A percentile compares a stretch with the other conserved stretches of the same genome.
These are phyloP conservation scores for Melanogrammus aeglefinus DNA, from an alignment of 2,797 vertebrate genomes.

Conservation along the genomic window DNA sequence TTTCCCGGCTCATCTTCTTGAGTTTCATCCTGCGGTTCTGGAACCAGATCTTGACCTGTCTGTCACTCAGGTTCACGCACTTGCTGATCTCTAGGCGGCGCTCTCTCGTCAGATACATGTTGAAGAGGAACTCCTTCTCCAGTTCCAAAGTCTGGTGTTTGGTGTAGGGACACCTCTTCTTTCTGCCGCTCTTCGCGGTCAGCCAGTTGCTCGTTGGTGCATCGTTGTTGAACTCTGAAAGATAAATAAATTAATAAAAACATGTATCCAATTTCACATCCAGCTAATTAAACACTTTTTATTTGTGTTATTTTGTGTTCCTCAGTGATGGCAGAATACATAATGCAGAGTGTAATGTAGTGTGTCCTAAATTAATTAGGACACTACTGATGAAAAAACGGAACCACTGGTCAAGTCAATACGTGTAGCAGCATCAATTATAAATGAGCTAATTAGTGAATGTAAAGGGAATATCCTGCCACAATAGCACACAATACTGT, in stretches of 20 bases:
- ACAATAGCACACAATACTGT: no score
- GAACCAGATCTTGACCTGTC: constrained; percentile 99
- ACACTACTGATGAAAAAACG: background rate
- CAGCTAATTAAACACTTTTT: background rate
- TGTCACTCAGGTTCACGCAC: constrained; percentile 98
- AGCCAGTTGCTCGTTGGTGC: constrained; percentile 96
- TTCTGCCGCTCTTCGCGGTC: constrained; percentile 97
- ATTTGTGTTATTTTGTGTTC: background rate
- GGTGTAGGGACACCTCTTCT: constrained; percentile 98
- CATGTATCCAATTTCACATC: background rate
- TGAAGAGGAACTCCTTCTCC: constrained; percentile 99
- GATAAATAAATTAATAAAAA: constrained; percentile 21
- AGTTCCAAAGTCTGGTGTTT: constrained; percentile 99
- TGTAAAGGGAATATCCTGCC: no score
- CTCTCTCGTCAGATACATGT: constrained; percentile 99
- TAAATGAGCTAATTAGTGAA: no score
- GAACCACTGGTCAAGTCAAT: no score
- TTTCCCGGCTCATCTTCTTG: constrained; percentile 99
- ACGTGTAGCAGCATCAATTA: no score
- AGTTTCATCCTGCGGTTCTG: constrained; percentile 99
- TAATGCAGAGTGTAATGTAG: background rate
- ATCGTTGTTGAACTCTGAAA: constrained; percentile 88
- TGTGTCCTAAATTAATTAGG: background rate
- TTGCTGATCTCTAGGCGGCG: constrained; percentile 99
- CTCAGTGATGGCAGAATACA: background rate